Evolutionary conservation across 53 echinoderm and acorn worm genomes (phyloP), one percentile per base, ranked within the genome.

Genomic region (Arbacia lixula): DNA sequence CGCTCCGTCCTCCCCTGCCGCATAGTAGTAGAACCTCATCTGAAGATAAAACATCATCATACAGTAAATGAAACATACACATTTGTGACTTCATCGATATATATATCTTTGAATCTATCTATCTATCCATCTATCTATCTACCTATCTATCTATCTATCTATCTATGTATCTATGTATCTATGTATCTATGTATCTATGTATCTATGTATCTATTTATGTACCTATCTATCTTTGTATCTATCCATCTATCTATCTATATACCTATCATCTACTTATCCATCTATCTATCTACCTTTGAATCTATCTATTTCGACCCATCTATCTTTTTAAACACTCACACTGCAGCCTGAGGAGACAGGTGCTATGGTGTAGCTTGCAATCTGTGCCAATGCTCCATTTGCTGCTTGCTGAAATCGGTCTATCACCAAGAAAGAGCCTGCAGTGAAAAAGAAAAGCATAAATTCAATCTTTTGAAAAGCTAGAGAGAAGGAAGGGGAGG

Each of bases 1-100:
- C 22, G 88, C 72, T 3, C 74, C 81, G 53, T 90, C 90, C 0
- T 64, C 69, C 19, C 93, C 93, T 40, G 84, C 67, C 78, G 90
- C 83, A 84, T 86, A 86, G 29, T 87, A 87, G 74, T 90, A 92
- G 57, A 95, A 86, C 56, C 95, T 92, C 50, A 95, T 66, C 95
- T 95, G 79, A 29, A 41, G 5, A 54, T 41, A 12, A 6, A 58
- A 72, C 10, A 51, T 19, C 6, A 56, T 12, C 8, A 10, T 46
- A 14, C 46, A 10, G 8, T 8, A 10, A 46, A 46, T 46, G 14
- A 8, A 46, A 46, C 14, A 46, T 46, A 46, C 14, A 46, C 8
- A 46, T 46, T 46, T 46, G 14, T 8, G 8, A 46, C 8, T 46
- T 46, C 8, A 46, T 10, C 46, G 14, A 46, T 46, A 46, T 8